Conservation (phyloP, 2,888 invertebrate genomes). For the Suillia variegata region DNA sequence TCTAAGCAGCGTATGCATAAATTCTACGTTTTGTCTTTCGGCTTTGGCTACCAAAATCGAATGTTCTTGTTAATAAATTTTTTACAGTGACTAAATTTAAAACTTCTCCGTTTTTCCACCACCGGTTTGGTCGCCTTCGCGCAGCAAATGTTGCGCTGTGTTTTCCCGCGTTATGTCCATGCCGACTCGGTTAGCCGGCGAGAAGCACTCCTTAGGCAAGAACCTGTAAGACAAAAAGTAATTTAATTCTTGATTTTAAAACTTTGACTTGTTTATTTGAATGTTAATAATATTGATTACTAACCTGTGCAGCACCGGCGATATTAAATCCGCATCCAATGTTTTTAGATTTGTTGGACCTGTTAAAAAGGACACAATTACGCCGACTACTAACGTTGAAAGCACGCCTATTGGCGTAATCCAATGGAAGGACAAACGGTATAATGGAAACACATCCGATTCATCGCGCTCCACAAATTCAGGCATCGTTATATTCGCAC, state of each 20-base stretch:
- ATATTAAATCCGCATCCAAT: slow-evolving; percentile 67
- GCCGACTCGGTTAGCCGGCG: slow-evolving; percentile 4
- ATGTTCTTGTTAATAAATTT: not conserved
- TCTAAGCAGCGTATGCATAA: no score
- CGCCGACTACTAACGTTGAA: slow-evolving; percentile 72
- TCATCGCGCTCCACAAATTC: slow-evolving; percentile 53
- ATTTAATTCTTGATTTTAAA: not conserved
- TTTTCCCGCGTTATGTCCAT: slow-evolving; percentile 29
- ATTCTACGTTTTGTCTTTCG: no score
- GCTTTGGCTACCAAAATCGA: not conserved
- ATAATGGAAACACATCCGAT: slow-evolving; percentile 71
- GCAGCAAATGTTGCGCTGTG: slow-evolving; percentile 35
- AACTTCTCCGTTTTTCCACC: no score
- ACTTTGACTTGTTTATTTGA: no score
- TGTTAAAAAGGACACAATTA: slow-evolving; percentile 67
- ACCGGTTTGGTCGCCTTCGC: slow-evolving; percentile 12
- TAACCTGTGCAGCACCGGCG: slow-evolving; percentile 66
- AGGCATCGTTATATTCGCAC: slow-evolving; percentile 34
- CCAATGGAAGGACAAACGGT: slow-evolving; percentile 82
- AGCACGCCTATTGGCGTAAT: slow-evolving; percentile 75
- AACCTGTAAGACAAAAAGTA: slow-evolving; percentile 41
- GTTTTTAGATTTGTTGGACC: slow-evolving; percentile 63
- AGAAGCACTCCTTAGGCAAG: slow-evolving; percentile 54
- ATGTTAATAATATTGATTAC: not conserved
- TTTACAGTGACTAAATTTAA: not conserved